Percentiles rank a stretch among this genome's conserved stretches.
phyloP scores from a whole-genome alignment of 2,113 vertebrate genomes.

The Thalassoma bifasciatum region DNA sequence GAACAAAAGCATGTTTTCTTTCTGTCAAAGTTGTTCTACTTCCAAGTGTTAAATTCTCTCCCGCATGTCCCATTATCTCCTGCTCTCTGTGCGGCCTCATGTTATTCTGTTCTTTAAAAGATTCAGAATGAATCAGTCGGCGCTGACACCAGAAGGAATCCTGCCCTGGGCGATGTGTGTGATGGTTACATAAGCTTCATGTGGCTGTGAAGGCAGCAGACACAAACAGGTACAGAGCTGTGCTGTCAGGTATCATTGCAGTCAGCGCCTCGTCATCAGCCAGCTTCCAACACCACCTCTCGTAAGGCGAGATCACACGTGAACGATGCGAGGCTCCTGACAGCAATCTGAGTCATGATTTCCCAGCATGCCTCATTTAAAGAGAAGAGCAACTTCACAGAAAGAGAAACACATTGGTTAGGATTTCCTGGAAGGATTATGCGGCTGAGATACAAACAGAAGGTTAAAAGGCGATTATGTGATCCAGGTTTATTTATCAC shows the following conservation, averaged over 20 bases:
- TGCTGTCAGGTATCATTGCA: conserved; percentile 13
- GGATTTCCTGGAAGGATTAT: neutral
- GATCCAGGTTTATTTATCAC: too few species aligned
- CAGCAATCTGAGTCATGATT: conserved; percentile 20
- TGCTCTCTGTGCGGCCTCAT: neutral
- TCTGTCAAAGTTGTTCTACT: too few species aligned
- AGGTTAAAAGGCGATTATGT: too few species aligned
- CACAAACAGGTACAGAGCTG: conserved; percentile 21
- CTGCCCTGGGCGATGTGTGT: neutral
- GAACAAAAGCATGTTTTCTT: neutral
- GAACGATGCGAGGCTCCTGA: neutral
- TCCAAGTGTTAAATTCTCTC: too few species aligned
- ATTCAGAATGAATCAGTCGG: conserved; percentile 12
- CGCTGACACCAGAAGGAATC: conserved; percentile 2
- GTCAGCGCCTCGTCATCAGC: conserved; percentile 7
- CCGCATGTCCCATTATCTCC: neutral
- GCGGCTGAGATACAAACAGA: neutral
- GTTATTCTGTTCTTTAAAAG: neutral
- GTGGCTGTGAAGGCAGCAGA: conserved; percentile 25
- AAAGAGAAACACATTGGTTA: neutral
- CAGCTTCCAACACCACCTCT: neutral
- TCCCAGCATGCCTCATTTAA: conserved; percentile 2
- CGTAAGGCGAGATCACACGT: neutral
- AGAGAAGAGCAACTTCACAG: neutral
- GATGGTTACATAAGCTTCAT: conserved; percentile 24